A percentile compares a stretch with the other conserved stretches of the same genome.
phyloP scores from a whole-genome alignment of 2,797 vertebrate species.

The Anabacerthia variegaticeps region DNA sequence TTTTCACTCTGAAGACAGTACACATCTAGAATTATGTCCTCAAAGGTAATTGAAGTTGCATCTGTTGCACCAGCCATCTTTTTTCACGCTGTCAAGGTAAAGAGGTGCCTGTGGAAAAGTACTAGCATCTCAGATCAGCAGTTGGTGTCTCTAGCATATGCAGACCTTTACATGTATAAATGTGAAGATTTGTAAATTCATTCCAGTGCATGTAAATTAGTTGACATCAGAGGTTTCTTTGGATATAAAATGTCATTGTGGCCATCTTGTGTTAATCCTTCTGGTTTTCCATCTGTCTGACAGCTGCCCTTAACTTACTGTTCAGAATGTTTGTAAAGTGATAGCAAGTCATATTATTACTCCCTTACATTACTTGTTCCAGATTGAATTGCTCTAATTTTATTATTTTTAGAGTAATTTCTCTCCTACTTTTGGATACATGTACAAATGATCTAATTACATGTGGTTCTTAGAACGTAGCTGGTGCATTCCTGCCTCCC shows the following conservation, averaged over 20 bases:
- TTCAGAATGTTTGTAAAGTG: background rate
- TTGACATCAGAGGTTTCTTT: too few relatives aligned
- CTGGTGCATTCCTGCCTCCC: background rate
- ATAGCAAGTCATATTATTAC: background rate
- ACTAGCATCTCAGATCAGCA: background rate
- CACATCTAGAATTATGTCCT: background rate
- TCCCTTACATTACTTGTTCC: background rate
- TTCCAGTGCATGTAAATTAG: too few relatives aligned
- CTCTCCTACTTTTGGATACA: background rate
- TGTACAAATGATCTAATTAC: background rate
- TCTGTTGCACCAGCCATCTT: background rate
- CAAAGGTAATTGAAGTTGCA: background rate
- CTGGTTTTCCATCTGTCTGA: too few relatives aligned
- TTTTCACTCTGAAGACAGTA: background rate
- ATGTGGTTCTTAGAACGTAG: background rate
- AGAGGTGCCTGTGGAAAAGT: background rate
- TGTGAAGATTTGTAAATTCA: too few relatives aligned
- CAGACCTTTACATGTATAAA: background rate
- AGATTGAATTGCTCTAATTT: background rate
- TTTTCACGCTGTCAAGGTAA: background rate
- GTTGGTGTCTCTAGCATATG: background rate
- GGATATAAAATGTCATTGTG: too few relatives aligned
- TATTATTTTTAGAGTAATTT: background rate
- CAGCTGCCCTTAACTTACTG: too few relatives aligned
- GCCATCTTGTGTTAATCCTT: too few relatives aligned